Evolutionary conservation across 2,888 invertebrate species (phyloP).

Genomic region (Eupsilia transversa): DNA sequence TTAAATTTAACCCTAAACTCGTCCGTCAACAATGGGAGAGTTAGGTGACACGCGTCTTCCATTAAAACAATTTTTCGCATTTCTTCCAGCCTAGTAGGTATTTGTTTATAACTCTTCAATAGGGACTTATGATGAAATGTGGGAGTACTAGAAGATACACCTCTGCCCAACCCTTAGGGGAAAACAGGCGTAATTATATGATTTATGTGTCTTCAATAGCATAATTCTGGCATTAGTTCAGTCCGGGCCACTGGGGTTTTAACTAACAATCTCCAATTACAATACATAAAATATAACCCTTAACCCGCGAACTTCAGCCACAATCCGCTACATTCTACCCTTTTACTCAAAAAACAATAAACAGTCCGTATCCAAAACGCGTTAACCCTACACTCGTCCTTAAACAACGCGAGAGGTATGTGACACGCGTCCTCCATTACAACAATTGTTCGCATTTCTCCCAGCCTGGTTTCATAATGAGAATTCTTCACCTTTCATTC

Average conservation of each 20-base stretch:
- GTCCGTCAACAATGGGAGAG: constrained; percentile 61
- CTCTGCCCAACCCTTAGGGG: too few relatives aligned
- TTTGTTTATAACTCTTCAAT: not conserved
- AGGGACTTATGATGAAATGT: too few relatives aligned
- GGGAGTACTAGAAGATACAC: too few relatives aligned
- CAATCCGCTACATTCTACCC: not conserved
- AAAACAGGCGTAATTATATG: too few relatives aligned
- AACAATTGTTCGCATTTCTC: constrained; percentile 75
- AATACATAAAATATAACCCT: not conserved
- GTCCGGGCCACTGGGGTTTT: not conserved
- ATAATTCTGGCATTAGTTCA: not conserved
- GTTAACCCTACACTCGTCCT: constrained; percentile 45
- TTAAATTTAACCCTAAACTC: constrained; percentile 43
- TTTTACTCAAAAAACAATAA: constrained; percentile 12
- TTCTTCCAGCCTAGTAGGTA: constrained; percentile 51
- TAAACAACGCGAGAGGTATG: constrained; percentile 65
- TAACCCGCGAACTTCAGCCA: constrained; percentile 5
- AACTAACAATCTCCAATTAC: not conserved
- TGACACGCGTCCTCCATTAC: constrained; percentile 70
- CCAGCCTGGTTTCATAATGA: constrained; percentile 73
- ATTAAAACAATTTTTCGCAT: constrained; percentile 77
- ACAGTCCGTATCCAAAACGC: constrained; percentile 44
- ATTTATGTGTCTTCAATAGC: too few relatives aligned
- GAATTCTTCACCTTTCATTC: constrained; percentile 75
- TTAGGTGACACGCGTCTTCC: constrained; percentile 63